Percentiles rank a stretch among this genome's conserved stretches.
Evolutionary conservation across 2,888 invertebrate species (phyloP).

Genomic region (Drosophila paranaensis): DNA sequence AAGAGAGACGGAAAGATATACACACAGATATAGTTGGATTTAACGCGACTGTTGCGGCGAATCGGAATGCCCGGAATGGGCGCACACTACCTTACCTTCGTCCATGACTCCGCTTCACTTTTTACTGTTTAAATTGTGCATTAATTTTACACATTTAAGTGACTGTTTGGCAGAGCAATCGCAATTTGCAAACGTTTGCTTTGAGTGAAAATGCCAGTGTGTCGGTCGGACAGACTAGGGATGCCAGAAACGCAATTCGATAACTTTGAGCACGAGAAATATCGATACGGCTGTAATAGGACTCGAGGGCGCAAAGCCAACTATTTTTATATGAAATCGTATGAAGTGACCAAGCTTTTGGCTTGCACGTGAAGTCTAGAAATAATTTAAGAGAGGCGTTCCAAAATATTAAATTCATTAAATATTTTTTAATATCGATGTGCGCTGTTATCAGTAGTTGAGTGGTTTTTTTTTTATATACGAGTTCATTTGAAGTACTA

Average conservation of each 20-base stretch:
- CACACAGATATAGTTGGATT: conserved; percentile 4
- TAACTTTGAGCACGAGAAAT: not conserved
- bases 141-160: conserved; percentile 27
- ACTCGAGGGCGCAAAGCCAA: too few species aligned
- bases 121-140: conserved; percentile 24
- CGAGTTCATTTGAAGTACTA: not conserved
- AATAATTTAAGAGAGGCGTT: not conserved
- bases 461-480: not conserved
- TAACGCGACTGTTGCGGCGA: conserved; percentile 3
- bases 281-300: conserved; percentile 5
- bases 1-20: conserved; percentile 3
- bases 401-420: not conserved
- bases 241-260: conserved; percentile 16
- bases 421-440: conserved; percentile 9
- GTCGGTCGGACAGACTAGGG: conserved; percentile 13
- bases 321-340: not conserved
- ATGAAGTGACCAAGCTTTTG: not conserved
- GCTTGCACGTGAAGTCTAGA: not conserved
- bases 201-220: conserved; percentile 43
- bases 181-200: conserved; percentile 42
- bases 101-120: conserved; percentile 69
- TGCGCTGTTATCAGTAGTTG: not conserved
- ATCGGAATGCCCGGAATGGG: conserved; percentile 31
- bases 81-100: conserved; percentile 77
- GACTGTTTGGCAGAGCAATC: conserved; percentile 2